Conservation (phyloP, 2,888 invertebrate species). For the Drosophila imparisetae region DNA sequence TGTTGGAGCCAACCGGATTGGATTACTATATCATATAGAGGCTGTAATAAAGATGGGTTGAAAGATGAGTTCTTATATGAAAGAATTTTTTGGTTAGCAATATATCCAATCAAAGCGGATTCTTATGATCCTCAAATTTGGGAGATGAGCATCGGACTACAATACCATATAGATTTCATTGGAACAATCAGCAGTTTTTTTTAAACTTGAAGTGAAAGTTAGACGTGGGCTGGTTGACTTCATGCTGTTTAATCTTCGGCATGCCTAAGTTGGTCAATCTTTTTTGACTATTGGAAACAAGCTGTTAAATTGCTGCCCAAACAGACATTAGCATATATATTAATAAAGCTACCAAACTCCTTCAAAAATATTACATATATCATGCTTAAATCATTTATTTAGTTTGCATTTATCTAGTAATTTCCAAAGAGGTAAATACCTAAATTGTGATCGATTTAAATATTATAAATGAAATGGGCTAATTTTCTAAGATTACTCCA, state of each 20-base stretch:
- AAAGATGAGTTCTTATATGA: too few species aligned
- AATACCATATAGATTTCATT: not conserved
- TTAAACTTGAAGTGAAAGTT: not conserved
- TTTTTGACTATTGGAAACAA: not conserved
- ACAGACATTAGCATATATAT: accelerated
- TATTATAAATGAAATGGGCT: not conserved
- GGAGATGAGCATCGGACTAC: not conserved
- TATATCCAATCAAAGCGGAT: not conserved
- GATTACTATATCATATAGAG: too few species aligned
- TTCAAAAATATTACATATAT: too few species aligned
- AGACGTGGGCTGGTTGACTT: not conserved
- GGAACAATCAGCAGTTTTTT: not conserved
- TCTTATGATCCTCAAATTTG: not conserved
- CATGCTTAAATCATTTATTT: too few species aligned
- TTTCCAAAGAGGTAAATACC: not conserved
- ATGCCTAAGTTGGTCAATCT: not conserved
- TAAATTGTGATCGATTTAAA: not conserved
- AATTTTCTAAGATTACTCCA: not conserved
- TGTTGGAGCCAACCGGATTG: not conserved
- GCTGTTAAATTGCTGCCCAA: not conserved
- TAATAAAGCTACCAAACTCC: not conserved
- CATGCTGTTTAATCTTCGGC: not conserved
- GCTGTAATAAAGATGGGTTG: too few species aligned
- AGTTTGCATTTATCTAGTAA: too few species aligned
- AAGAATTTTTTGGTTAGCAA: not conserved